These are phyloP conservation scores for Mesochorus sp. DNA, from an alignment of 2,888 invertebrate genomes.

Conservation along the genomic window DNA sequence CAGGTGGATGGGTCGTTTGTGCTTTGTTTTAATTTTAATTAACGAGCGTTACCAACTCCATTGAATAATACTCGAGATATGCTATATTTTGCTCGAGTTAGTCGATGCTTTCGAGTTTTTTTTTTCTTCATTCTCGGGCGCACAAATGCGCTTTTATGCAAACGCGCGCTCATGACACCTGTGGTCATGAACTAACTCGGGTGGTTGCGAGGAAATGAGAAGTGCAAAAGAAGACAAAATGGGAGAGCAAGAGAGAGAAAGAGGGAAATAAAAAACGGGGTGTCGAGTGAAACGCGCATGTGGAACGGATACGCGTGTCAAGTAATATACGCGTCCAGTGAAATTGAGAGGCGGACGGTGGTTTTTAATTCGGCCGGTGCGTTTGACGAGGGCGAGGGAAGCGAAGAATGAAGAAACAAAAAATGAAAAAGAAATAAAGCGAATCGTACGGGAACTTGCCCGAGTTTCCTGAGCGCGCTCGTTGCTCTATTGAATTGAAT, in stretches of 20 bases:
- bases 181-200: no score
- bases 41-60: constrained; percentile 6
- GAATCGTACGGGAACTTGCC: constrained; percentile 63
- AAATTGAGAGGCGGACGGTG: constrained; percentile 30
- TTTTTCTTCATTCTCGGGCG: background rate
- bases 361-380: constrained; percentile 28
- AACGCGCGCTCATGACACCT: no score
- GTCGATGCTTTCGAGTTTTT: background rate
- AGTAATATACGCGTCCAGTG: constrained; percentile 44
- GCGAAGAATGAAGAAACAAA: background rate
- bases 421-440: background rate
- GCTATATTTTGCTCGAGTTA: background rate
- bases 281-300: constrained; percentile 51
- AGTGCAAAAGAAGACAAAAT: background rate
- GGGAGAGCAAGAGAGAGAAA: constrained; percentile 28
- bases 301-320: constrained; percentile 71
- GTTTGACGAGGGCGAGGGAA: background rate
- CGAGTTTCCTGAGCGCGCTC: constrained; percentile 68
- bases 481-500: constrained; percentile 73
- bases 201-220: no score
- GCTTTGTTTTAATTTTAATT: constrained; percentile 18
- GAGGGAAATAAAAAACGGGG: no score
- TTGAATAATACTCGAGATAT: background rate
- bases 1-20: background rate
- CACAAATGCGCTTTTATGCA: no score